Evolutionary conservation across 2,113 vertebrate genomes (phyloP), one percentile per base, ranked within the genome.

Genomic region (Pseudorhombus dupliciocellatus): DNA sequence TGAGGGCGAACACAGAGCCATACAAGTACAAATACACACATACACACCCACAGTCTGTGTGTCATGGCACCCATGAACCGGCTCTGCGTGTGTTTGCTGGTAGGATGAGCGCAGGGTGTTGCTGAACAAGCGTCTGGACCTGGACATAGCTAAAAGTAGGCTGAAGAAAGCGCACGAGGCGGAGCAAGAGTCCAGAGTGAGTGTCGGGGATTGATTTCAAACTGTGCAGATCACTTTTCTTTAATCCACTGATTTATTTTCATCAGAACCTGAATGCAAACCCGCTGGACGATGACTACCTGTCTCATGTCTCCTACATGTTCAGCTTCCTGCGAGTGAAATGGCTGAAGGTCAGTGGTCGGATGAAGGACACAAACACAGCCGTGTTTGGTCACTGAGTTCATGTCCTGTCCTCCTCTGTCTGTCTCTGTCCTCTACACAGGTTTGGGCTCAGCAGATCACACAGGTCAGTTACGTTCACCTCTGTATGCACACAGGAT

Each of bases 1-100:
- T 73, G 96, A 96, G 86, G 95, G 94, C 58, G 95, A 98, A 83
- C 97, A 96, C 86, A 94, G 90, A 93, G 93, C 93, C 83, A 96
- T 98, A 83, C 92, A 95, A 94, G 96, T 98, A 40, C 31, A 11
- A 1, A 50, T 9, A 48, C 24, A 21, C 4, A 54, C 24, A 30
- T 24, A 14, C 7, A 18, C 37, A 30, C 9, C 3, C 21, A 63
- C 20, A 48, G 8, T 26, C 46, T 10, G 46, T 21, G 9, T n/a
- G 9, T 30, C 4, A 30, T 26, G 2, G 12, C 46, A 48, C 5
- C n/a, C 4, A 20, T n/a, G 6, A 7, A 18, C 9, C 40, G n/a
- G n/a, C n/a, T n/a, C 6, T 9, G 40, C 40, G 11, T 24, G 4
- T 46, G 34, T 21, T 2, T 75, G 20, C 69, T 66, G 4, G 22